These are phyloP conservation scores for Syngnathoides biaculeatus DNA, from an alignment of 2,113 vertebrate species.

Conservation along the genomic window DNA sequence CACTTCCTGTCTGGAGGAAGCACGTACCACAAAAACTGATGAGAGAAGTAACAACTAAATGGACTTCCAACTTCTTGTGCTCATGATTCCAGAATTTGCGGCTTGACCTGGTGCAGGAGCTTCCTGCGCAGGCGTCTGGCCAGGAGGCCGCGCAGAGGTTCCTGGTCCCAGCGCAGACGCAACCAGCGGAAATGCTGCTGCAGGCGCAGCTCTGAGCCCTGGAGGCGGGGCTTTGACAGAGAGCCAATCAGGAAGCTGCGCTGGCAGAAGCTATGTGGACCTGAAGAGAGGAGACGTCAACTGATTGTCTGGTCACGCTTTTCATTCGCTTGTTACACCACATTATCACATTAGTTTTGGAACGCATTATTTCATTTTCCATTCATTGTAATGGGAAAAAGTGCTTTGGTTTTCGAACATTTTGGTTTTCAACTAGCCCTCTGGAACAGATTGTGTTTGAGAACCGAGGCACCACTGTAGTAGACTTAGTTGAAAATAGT, in stretches of 20 bases:
- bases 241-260: constrained; percentile 87
- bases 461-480: too few species aligned
- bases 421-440: too few species aligned
- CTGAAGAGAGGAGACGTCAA: constrained; percentile 41
- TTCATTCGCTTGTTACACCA: too few species aligned
- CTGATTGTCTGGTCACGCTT: not conserved
- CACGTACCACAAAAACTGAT: not conserved
- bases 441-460: too few species aligned
- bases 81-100: not conserved
- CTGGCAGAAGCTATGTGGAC: constrained; percentile 82
- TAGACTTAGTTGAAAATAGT: too few species aligned
- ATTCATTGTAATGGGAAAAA: too few species aligned
- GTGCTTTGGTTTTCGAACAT: too few species aligned
- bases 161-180: constrained; percentile 89
- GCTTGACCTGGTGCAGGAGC: constrained; percentile 82
- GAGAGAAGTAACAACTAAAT: not conserved
- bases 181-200: constrained; percentile 97
- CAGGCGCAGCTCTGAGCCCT: constrained; percentile 84
- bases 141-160: constrained; percentile 86
- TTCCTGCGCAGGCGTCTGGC: constrained; percentile 84
- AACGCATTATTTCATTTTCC: too few species aligned
- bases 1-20: constrained; percentile 76
- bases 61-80: not conserved
- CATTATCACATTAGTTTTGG: too few species aligned
- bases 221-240: constrained; percentile 83